phyloP scores from a whole-genome alignment of 2,113 vertebrate species.

The Silurus meridionalis region DNA sequence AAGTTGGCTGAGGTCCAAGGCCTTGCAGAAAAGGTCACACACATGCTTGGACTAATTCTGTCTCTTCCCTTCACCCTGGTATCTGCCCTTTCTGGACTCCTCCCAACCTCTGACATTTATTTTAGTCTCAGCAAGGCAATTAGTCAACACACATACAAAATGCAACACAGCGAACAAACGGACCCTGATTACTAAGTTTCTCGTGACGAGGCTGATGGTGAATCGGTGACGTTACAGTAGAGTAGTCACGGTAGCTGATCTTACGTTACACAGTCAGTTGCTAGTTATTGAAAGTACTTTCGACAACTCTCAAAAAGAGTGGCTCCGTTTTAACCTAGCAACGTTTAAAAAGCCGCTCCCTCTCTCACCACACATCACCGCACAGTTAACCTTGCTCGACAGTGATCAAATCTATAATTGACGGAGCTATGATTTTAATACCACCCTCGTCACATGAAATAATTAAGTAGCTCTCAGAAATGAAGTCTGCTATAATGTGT shows the following conservation, averaged over 20 bases:
- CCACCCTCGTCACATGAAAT: conserved; percentile 53
- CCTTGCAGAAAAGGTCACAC: conserved; percentile 75
- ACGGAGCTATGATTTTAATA: conserved; percentile 58
- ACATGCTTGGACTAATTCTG: conserved; percentile 85
- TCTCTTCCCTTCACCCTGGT: conserved; percentile 71
- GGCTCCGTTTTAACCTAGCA: conserved; percentile 53
- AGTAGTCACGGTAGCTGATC: conserved; percentile 29
- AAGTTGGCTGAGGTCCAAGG: conserved; percentile 53
- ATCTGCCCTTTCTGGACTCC: conserved; percentile 47
- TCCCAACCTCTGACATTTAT: conserved; percentile 41
- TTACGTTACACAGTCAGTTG: conserved; percentile 29
- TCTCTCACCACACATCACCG: conserved; percentile 47
- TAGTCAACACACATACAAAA: conserved; percentile 6
- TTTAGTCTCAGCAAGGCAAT: conserved; percentile 33
- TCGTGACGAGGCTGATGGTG: neutral
- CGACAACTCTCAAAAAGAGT: conserved; percentile 46
- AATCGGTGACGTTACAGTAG: conserved; percentile 10
- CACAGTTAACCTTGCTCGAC: conserved; percentile 52
- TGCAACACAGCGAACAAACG: neutral
- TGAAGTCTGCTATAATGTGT: conserved; percentile 65
- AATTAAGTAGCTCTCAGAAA: conserved; percentile 56
- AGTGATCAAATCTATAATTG: conserved; percentile 55
- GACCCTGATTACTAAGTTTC: neutral
- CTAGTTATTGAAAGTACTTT: conserved; percentile 46
- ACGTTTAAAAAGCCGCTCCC: conserved; percentile 46